A percentile compares a stretch with the other conserved stretches of the same genome.
phyloP scores from a whole-genome alignment of 2,113 vertebrate genomes.

The Falco punctatus region DNA sequence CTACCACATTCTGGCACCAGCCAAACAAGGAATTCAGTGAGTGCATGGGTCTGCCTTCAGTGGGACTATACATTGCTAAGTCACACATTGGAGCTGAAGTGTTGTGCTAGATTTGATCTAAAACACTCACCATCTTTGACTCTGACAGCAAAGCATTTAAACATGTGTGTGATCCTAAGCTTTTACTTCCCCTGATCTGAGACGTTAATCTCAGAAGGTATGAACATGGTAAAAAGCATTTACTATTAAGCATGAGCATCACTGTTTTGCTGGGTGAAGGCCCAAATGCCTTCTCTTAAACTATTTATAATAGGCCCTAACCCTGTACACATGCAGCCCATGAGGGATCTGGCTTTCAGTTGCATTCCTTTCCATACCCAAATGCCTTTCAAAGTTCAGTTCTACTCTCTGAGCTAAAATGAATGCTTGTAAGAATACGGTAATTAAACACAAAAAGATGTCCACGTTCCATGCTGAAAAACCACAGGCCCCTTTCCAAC shows the following conservation, averaged over 20 bases:
- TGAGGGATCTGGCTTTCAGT: neutral
- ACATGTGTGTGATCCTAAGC: neutral
- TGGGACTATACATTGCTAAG: neutral
- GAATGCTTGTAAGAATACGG: rapidly evolving
- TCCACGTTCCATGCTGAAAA: neutral
- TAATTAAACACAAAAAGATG: constrained; percentile 28
- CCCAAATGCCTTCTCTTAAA: neutral
- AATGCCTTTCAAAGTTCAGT: neutral
- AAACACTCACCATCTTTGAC: neutral
- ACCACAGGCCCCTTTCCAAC: neutral
- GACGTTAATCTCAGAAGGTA: neutral
- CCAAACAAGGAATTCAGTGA: neutral
- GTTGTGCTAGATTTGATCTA: neutral
- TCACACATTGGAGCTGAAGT: neutral
- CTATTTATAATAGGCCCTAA: neutral
- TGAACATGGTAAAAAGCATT: neutral
- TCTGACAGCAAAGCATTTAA: neutral
- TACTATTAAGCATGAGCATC: neutral
- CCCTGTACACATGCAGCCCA: neutral
- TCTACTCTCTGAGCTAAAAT: neutral
- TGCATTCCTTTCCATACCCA: neutral
- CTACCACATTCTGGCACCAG: neutral
- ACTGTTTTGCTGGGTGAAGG: neutral
- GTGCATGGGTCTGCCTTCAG: neutral
- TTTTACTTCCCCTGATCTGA: neutral